Percentiles rank a stretch among this genome's conserved stretches.
Evolutionary conservation across 2,888 invertebrate genomes (phyloP).

Genomic region (Prosopocoilus inquinatus): DNA sequence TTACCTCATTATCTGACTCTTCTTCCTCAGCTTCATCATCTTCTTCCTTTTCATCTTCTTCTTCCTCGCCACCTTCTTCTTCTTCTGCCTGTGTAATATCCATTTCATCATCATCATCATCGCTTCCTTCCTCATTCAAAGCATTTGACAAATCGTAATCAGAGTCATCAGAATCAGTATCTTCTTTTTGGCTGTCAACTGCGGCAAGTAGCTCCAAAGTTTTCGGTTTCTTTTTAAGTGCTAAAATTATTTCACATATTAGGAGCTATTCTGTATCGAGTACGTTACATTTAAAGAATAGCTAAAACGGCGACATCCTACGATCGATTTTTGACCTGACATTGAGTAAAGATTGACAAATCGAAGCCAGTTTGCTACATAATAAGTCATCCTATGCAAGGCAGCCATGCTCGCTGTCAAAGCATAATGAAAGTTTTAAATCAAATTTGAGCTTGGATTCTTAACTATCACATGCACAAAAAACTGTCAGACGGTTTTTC

Average conservation of each 20-base stretch:
- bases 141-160: slow-evolving; percentile 33
- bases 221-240: slow-evolving; percentile 42
- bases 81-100: slow-evolving; percentile 35
- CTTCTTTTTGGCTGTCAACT: slow-evolving; percentile 31
- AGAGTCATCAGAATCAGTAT: slow-evolving; percentile 40
- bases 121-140: slow-evolving; percentile 35
- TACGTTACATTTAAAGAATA: too few species aligned
- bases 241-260: slow-evolving; percentile 25
- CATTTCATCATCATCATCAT: slow-evolving; percentile 34
- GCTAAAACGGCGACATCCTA: too few species aligned
- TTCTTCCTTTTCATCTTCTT: slow-evolving; percentile 39
- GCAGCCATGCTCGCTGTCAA: too few species aligned
- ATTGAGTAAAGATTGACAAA: too few species aligned
- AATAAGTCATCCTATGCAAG: too few species aligned
- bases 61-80: slow-evolving; percentile 49
- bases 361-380: too few species aligned
- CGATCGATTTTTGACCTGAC: too few species aligned
- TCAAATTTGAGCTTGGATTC: too few species aligned
- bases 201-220: slow-evolving; percentile 31
- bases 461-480: too few species aligned
- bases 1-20: slow-evolving; percentile 20
- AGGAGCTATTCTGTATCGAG: too few species aligned
- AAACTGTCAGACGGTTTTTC: too few species aligned
- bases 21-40: slow-evolving; percentile 38
- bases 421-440: too few species aligned